Evolutionary conservation across 2,888 invertebrate genomes (phyloP).

Genomic region (Abrostola tripartita): DNA sequence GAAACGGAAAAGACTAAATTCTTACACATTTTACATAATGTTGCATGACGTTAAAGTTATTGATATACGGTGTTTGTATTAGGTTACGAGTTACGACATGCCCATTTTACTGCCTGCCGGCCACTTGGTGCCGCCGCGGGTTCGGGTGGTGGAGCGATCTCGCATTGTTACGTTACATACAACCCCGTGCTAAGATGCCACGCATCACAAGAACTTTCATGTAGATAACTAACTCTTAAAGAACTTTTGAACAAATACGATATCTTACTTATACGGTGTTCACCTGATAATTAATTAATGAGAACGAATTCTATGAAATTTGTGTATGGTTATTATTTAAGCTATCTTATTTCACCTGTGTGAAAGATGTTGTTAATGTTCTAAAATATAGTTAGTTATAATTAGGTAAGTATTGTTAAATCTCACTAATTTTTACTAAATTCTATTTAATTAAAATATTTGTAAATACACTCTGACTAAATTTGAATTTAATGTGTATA

Average conservation of each 20-base stretch:
- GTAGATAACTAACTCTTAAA: slow-evolving; percentile 65
- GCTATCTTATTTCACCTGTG: slow-evolving; percentile 82
- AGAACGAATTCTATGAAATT: slow-evolving; percentile 79
- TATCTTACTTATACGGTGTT: slow-evolving; percentile 72
- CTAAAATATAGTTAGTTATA: slow-evolving; percentile 81
- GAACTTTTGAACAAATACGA: slow-evolving; percentile 60
- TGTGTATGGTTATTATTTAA: slow-evolving; percentile 77
- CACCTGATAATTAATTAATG: slow-evolving; percentile 72
- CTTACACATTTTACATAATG: slow-evolving; percentile 85
- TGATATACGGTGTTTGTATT: slow-evolving; percentile 80
- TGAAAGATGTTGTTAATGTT: slow-evolving; percentile 88
- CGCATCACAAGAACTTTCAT: slow-evolving; percentile 63
- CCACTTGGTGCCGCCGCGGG: slow-evolving; percentile 14
- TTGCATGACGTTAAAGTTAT: slow-evolving; percentile 84
- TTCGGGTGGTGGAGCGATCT: slow-evolving; percentile 48
- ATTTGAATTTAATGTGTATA: slow-evolving; percentile 88
- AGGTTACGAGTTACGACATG: slow-evolving; percentile 72
- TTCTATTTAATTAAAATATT: slow-evolving; percentile 89
- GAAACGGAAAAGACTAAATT: slow-evolving; percentile 88
- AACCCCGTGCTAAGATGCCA: slow-evolving; percentile 62
- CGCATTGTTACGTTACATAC: slow-evolving; percentile 66
- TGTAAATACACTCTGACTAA: slow-evolving; percentile 89
- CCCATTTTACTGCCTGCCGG: slow-evolving; percentile 56
- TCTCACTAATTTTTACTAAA: slow-evolving; percentile 89
- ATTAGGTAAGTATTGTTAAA: slow-evolving; percentile 88